Evolutionary conservation across 2,888 invertebrate species (phyloP).

Genomic region (Acronicta aceris): DNA sequence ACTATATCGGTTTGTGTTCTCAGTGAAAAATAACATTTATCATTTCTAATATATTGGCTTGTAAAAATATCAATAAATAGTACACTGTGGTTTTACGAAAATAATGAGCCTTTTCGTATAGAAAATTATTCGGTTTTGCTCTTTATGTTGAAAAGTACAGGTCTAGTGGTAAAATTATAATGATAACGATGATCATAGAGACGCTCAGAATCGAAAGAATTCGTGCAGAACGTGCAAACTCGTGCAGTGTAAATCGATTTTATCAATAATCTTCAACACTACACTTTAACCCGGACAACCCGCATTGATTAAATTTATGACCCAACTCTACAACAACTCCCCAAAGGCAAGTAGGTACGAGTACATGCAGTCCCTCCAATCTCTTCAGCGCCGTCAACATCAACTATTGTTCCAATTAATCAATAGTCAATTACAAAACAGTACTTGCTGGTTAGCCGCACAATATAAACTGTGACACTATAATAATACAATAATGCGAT

Average conservation of each 20-base stretch:
- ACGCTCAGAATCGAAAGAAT: too few species aligned
- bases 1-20: too few species aligned
- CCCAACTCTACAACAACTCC: conserved; percentile 21
- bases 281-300: conserved; percentile 9
- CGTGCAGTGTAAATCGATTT: not conserved
- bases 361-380: not conserved
- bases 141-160: too few species aligned
- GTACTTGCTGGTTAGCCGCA: conserved; percentile 24
- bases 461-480: conserved; percentile 41
- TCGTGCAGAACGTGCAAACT: too few species aligned
- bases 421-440: conserved; percentile 33
- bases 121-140: too few species aligned
- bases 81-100: too few species aligned
- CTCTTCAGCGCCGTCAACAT: conserved; percentile 25
- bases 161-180: too few species aligned
- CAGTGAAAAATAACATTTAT: too few species aligned
- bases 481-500: conserved; percentile 55
- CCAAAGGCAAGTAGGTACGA: conserved; percentile 4
- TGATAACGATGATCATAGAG: too few species aligned
- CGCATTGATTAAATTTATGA: conserved; percentile 41
- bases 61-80: too few species aligned
- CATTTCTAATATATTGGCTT: too few species aligned
- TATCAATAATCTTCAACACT: conserved; percentile 26
- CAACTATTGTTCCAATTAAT: conserved; percentile 45
- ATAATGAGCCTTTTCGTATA: too few species aligned